Evolutionary conservation across 2,113 vertebrate species (phyloP), one percentile per base, ranked within the genome.

Genomic region (Leptobrachium ailaonicum): DNA sequence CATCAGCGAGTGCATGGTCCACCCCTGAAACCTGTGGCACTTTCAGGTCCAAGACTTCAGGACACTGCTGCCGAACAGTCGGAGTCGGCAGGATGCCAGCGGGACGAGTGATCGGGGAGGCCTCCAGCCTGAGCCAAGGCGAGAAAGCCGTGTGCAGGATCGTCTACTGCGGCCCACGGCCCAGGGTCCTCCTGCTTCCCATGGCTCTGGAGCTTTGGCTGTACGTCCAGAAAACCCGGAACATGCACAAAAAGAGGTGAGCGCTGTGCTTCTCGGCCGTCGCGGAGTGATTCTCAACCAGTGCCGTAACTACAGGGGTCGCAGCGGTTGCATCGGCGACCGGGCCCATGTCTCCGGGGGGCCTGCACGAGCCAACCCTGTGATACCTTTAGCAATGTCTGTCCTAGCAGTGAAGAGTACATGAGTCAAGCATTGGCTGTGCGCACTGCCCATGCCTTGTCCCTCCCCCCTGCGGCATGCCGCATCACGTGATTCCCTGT

Each of bases 71-170:
- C 3, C 1, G 13, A 3, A 64, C 20, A 32, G 5, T 6, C 62
- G 14, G 56, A 4, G 41, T 6, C 42, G 58, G 42, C 42, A 50
- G 14, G 11, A 78, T 84, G 87, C 82, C 54, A 0, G 71, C 64
- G 0, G 3, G 82, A 0, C 8, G 83, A 9, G 1, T 32, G 0
- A 83, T 87, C 50, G 66, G 66, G 41, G 54, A 12, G 43, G 20
- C 71, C 0, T 50, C 64, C 1, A 84, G 74, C 45, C 68, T 93
- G 78, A 94, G 87, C 42, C 85, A 86, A 77, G 93, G 91, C 0
- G 89, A 94, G 85, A 92, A 85, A 63, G 91, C 91, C 0, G n/a
- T 92, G 83, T 96, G 95, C 87, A 91, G 86, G 76, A 87, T 93
- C 79, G 89, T 92, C 14, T 89, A 94, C 9, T 87, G 72, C 0